Conservation (phyloP, 1,140 invertebrate species). For the Oryctes rhinoceros region DNA sequence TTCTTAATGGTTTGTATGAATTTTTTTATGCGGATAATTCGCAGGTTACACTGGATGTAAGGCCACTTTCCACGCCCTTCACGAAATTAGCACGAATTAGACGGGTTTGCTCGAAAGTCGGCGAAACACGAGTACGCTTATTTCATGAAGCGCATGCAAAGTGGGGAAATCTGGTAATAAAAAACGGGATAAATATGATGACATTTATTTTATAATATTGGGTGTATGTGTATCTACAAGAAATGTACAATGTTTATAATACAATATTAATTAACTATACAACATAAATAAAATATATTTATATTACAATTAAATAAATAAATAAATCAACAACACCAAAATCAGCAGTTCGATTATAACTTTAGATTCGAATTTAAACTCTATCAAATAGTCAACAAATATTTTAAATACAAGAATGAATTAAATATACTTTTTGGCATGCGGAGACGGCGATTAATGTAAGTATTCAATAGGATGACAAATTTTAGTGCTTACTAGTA, state of each 20-base stretch:
- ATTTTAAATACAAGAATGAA: constrained; percentile 37
- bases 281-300: constrained; percentile 44
- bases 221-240: constrained; percentile 44
- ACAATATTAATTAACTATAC: constrained; percentile 43
- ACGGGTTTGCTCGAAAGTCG: too few species aligned
- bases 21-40: too few species aligned
- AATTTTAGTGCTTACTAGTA: too few species aligned
- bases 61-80: too few species aligned
- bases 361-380: constrained; percentile 37
- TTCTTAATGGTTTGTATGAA: too few species aligned
- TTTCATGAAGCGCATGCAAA: too few species aligned
- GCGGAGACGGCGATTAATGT: too few species aligned
- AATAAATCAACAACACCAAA: constrained; percentile 37
- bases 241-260: constrained; percentile 46
- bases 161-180: background rate
- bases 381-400: constrained; percentile 41
- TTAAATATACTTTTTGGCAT: background rate
- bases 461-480: too few species aligned
- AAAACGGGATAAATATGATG: constrained; percentile 10
- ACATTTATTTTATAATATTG: constrained; percentile 40
- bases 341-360: constrained; percentile 33
- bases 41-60: too few species aligned
- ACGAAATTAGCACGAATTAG: too few species aligned
- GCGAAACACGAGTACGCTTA: too few species aligned
- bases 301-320: constrained; percentile 44